Evolutionary conservation across 2,113 vertebrate genomes (phyloP).

Genomic region (Callocephalon fimbriatum): DNA sequence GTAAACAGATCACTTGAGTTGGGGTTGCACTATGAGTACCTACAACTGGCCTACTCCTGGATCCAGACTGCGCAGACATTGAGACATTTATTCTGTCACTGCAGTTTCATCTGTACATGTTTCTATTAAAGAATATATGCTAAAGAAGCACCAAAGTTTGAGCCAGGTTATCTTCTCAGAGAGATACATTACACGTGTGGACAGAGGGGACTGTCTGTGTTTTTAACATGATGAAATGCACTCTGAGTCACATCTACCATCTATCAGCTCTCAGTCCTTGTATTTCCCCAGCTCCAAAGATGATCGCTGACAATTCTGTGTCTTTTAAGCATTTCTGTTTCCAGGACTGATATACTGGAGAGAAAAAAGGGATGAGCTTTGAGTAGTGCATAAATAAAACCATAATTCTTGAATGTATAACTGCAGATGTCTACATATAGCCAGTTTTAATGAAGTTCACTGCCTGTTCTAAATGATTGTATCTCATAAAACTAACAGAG

Average conservation of each 20-base stretch:
- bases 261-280: background rate
- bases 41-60: background rate
- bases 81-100: background rate
- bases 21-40: fast-evolving
- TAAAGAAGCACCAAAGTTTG: background rate
- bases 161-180: background rate
- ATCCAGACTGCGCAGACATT: background rate
- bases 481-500: background rate
- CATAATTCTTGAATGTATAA: background rate
- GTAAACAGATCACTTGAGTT: background rate
- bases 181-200: background rate
- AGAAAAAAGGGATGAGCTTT: background rate
- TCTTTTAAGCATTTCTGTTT: background rate
- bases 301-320: background rate
- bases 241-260: background rate
- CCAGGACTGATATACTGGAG: background rate
- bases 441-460: background rate
- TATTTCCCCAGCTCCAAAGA: background rate
- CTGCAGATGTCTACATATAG: background rate
- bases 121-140: background rate
- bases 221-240: background rate
- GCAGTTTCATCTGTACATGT: background rate
- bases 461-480: background rate
- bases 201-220: background rate
- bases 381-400: background rate